Conservation (phyloP, 2,888 invertebrate species). For the Zelleria hepariella region DNA sequence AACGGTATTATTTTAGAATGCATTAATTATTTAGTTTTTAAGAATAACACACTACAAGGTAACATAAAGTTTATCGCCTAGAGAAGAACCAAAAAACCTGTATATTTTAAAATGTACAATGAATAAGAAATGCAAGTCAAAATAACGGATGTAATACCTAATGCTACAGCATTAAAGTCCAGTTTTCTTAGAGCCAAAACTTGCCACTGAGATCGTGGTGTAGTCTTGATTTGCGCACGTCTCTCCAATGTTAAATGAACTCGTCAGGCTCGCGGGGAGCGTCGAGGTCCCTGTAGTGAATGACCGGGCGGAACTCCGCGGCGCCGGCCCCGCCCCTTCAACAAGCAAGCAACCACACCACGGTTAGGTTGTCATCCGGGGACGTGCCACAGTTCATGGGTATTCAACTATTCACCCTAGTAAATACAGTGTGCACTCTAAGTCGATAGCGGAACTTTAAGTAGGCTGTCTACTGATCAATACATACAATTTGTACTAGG, state of each 20-base stretch:
- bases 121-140: not conserved
- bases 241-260: conserved; percentile 71
- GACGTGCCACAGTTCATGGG: not conserved
- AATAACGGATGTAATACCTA: not conserved
- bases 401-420: not conserved
- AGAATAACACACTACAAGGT: not conserved
- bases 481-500: too few relatives aligned
- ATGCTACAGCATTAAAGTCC: not conserved
- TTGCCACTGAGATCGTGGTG: not conserved
- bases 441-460: too few relatives aligned
- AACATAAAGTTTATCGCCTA: not conserved
- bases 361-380: conserved; percentile 8
- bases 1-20: not conserved
- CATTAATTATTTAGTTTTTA: not conserved
- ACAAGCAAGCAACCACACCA: conserved; percentile 68
- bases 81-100: not conserved
- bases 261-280: conserved; percentile 93
- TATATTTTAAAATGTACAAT: not conserved
- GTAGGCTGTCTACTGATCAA: too few relatives aligned
- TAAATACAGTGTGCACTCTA: too few relatives aligned
- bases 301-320: conserved; percentile 88
- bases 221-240: not conserved
- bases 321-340: conserved; percentile 80
- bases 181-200: not conserved
- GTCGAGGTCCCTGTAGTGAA: conserved; percentile 94